Evolutionary conservation across 2,113 vertebrate species (phyloP), one percentile per base, ranked within the genome.

Genomic region (Phyllostomus hastatus): DNA sequence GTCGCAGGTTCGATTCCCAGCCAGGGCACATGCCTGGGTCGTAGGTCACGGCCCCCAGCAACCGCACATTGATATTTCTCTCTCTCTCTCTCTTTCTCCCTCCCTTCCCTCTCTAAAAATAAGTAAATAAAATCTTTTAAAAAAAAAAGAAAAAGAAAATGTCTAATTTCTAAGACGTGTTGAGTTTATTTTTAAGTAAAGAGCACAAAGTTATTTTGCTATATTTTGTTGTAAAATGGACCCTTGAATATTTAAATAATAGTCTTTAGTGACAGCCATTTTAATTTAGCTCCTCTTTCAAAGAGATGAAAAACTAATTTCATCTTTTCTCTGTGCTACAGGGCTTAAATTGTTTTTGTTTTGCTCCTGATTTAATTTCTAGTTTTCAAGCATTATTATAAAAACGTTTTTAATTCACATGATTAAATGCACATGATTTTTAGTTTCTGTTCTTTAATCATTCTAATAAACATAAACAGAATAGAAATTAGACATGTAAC

Each of bases 201-300:
- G 69, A 26, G 1, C 10, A 43, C 33, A 59, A 41, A 70, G 33
- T 88, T 78, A 70, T 67, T 92, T 26, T 87, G 57, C 43, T 57
- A 2, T 83, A 61, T 78, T 92, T 96, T 90, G 52, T 52, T 90
- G 94, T 94, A 82, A 83, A 95, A 83, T 67, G 67, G 61, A 88
- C 66, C 17, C 35, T 35, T 46, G 67, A 87, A 61, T 96, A 12
- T 15, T 89, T 76, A 87, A 86, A 38, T 88, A 86, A 75, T 50
- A 81, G n/a, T 72, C 19, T 4, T 69, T 88, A 82, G 38, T 73
- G 19, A 70, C 9, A 85, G 8, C 19, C 28, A 78, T 84, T 91
- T 69, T 90, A 61, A 85, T n/a, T 73, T 96, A 72, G 2, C 17
- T 41, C 10, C 61, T 85, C 46, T 91, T 81, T 88, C 82, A 93